Base-by-base conservation (phyloP, 1,140 invertebrate genomes). In the Notospermus geniculatus region DNA sequence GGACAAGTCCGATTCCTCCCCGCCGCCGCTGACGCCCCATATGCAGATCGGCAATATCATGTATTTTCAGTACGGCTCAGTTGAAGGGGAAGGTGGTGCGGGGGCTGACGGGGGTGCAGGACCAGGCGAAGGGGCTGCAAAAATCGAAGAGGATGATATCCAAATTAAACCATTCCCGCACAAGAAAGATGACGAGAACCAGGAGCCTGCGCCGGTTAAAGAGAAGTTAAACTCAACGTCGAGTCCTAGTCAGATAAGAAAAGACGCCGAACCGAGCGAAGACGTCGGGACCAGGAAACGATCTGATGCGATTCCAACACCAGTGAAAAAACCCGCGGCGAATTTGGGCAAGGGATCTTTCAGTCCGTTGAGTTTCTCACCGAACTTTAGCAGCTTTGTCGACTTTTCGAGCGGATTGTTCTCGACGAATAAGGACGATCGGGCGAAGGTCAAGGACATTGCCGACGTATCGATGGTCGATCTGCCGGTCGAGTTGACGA, bases 361-460 rank as follows among this genome's bases (percentile, higher is more conserved):
- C 50, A 69, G 64, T 7, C 36, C 56, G 23, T 27, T 54, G 17
- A 57, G 58, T 27, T 67, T 13, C 62, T 70, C 13, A 17, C 70
- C 72, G 32, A 70, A 75, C 60, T 57, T 75, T 46, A 75, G 66
- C 58, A 68, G 67, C 50, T 77, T 81, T 62, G 80, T 82, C 30
- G 81, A 84, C 70, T 83, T 82, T 68, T 80, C 80, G 60, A 80
- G 80, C 63, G 81, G 81, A 57, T 72, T 83, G 54, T 83, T 84
- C 62, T 71, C 72, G 60, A 72, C 64, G 61, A 69, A 62, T 58
- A 66, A 72, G 32, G 75, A 71, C 17, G 75, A 78, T 27, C 63
- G 46, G 22, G 59, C 41, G 15, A 58, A 60, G 71, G 65, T 72
- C n/a, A 68, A 73, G 59, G 74, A 71, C 54, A 61, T 71, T 30